Conservation (phyloP, 2,888 invertebrate genomes). For the Leptothorax acervorum region DNA sequence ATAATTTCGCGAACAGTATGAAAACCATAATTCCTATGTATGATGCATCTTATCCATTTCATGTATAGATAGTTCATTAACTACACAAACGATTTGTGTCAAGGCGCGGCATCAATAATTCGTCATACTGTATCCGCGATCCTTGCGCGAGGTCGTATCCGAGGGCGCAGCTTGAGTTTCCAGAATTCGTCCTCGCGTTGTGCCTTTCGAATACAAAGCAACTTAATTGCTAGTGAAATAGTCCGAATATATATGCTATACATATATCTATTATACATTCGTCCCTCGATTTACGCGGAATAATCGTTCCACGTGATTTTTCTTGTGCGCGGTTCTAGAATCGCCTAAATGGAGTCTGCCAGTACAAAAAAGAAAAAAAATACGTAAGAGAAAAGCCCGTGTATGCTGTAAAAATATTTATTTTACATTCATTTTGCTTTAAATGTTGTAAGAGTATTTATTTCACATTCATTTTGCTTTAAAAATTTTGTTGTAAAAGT, state of each 20-base stretch:
- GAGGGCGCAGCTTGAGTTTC: conserved; percentile 27
- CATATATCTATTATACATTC: no score
- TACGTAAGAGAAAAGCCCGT: no score
- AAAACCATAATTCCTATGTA: not conserved
- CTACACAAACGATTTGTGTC: conserved; percentile 56
- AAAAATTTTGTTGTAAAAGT: no score
- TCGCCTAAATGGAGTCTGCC: no score
- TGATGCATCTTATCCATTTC: not conserved
- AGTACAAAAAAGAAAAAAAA: no score
- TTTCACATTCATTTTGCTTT: no score
- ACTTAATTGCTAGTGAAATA: not conserved
- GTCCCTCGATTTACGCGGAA: no score
- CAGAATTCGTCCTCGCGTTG: conserved; percentile 38
- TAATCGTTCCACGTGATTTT: no score
- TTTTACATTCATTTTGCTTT: no score
- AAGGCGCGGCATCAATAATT: conserved; percentile 54
- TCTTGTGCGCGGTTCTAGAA: no score
- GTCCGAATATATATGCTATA: not conserved
- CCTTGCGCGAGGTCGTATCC: conserved; percentile 28
- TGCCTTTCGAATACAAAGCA: conserved; percentile 18
- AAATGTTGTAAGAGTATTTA: no score
- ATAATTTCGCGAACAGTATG: not conserved
- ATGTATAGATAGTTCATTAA: not conserved
- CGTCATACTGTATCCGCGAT: conserved; percentile 35
- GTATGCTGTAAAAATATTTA: no score